Percentiles rank a stretch among this genome's conserved stretches.
These are phyloP conservation scores for Metellina segmentata DNA, from an alignment of 2,888 invertebrate genomes.

Conservation along the genomic window DNA sequence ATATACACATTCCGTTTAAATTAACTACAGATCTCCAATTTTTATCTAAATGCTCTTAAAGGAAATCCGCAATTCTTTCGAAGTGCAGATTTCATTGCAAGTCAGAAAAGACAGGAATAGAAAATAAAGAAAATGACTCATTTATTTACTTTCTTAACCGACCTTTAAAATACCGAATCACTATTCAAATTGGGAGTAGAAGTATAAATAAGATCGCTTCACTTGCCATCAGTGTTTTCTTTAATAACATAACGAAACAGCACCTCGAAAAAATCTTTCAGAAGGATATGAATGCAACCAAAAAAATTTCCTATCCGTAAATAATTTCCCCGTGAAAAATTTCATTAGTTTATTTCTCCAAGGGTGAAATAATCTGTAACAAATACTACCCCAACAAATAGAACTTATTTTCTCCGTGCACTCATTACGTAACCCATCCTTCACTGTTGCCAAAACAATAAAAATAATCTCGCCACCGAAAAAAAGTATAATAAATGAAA, in stretches of 20 bases:
- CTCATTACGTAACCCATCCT: slow-evolving; percentile 47
- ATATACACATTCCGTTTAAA: too few relatives aligned
- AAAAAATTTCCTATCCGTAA: neutral
- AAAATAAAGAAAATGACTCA: neutral
- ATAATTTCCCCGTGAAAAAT: neutral
- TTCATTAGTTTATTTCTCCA: neutral
- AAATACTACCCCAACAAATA: slow-evolving; percentile 15
- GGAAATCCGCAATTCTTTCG: too few relatives aligned
- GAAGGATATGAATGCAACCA: neutral
- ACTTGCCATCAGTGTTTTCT: neutral
- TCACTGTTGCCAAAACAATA: slow-evolving; percentile 30
- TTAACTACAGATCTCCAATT: too few relatives aligned
- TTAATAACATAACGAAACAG: neutral
- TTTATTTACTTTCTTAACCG: neutral
- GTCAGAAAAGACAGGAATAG: neutral
- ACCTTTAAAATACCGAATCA: neutral
- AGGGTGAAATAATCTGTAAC: neutral
- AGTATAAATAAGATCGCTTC: neutral
- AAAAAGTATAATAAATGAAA: slow-evolving; percentile 12
- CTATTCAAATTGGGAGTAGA: neutral
- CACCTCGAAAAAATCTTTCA: neutral
- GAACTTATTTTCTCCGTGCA: slow-evolving; percentile 23
- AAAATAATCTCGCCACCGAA: slow-evolving; percentile 17
- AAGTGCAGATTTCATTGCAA: too few relatives aligned
- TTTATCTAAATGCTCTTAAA: too few relatives aligned